These are phyloP conservation scores for Hippolais icterina DNA, from an alignment of 2,113 vertebrate genomes.

Conservation along the genomic window DNA sequence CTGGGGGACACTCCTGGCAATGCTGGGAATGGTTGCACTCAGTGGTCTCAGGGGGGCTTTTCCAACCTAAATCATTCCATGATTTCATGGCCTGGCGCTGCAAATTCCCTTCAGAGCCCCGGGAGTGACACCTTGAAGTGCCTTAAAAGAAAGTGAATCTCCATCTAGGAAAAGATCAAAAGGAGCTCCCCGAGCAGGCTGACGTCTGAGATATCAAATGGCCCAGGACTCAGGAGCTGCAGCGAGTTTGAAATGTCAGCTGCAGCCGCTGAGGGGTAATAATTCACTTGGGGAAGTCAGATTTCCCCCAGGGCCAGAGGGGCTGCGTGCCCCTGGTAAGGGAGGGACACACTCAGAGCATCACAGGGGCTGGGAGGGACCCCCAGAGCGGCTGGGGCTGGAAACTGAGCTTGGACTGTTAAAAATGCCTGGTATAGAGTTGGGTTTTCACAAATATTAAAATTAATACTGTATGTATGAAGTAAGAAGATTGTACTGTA, in stretches of 20 bases:
- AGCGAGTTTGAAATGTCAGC: not conserved
- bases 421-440: too few relatives aligned
- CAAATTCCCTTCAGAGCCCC: not conserved
- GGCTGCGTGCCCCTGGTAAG: not conserved
- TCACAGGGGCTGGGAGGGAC: accelerated
- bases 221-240: not conserved
- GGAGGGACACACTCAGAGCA: accelerated
- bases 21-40: not conserved
- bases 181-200: not conserved
- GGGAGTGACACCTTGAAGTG: not conserved
- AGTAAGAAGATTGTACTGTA: too few relatives aligned
- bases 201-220: not conserved
- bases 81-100: not conserved
- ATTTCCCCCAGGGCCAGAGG: not conserved
- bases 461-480: too few relatives aligned
- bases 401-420: not conserved
- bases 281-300: not conserved
- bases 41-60: accelerated
- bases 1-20: not conserved
- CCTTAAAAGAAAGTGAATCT: not conserved
- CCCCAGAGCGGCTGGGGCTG: not conserved
- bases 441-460: too few relatives aligned
- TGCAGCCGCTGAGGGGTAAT: not conserved
- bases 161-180: not conserved
- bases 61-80: not conserved